phyloP scores from a whole-genome alignment of 2,797 vertebrate genomes.

The Falco berigora region DNA sequence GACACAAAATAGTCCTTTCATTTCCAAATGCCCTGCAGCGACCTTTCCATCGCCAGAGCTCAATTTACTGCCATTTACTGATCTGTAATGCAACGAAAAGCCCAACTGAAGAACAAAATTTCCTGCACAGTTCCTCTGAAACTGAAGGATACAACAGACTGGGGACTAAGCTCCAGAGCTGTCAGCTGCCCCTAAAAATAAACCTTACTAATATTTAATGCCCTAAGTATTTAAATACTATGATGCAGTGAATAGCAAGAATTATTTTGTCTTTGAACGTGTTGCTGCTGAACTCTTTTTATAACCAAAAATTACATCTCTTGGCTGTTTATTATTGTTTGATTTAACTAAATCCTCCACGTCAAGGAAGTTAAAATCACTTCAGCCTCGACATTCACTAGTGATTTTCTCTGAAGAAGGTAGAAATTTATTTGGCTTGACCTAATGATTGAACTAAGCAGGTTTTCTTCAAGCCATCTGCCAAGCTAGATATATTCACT shows the following conservation, averaged over 20 bases:
- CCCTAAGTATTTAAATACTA: background rate
- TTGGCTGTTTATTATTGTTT: background rate
- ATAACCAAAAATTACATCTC: slow-evolving; percentile 33
- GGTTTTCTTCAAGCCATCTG: background rate
- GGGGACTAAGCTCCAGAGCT: background rate
- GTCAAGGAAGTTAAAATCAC: slow-evolving; percentile 24
- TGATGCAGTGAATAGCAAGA: background rate
- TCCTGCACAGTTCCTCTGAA: background rate
- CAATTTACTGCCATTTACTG: background rate
- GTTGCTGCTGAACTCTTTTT: background rate
- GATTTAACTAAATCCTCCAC: background rate
- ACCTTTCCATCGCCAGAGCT: background rate
- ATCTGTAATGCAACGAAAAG: background rate
- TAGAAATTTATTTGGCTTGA: slow-evolving; percentile 14
- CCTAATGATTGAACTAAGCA: slow-evolving; percentile 23
- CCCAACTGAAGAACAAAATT: rapidly evolving
- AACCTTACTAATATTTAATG: background rate
- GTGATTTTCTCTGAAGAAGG: slow-evolving; percentile 30
- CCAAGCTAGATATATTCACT: background rate
- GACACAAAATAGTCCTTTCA: background rate
- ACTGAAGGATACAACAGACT: background rate
- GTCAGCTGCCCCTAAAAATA: background rate
- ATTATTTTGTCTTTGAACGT: background rate
- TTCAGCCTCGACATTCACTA: slow-evolving; percentile 1
- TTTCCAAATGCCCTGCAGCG: background rate